Evolutionary conservation across 2,113 vertebrate genomes (phyloP).

Genomic region (Platysteira castanea): DNA sequence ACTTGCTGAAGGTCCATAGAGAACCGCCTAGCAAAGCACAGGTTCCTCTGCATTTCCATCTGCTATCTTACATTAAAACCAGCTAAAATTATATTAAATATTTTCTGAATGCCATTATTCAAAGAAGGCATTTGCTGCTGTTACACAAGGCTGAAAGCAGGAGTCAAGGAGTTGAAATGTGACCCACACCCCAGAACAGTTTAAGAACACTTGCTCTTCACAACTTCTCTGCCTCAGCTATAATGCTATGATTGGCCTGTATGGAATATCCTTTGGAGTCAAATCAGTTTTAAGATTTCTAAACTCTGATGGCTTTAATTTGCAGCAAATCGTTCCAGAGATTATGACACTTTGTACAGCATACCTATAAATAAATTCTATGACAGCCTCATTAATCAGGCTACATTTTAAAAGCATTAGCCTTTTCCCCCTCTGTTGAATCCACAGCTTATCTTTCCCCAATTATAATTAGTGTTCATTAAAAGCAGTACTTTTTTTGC

Average conservation of each 20-base stretch:
- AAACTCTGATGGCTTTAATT: slow-evolving; percentile 36
- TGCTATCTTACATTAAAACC: background rate
- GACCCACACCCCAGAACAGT: background rate
- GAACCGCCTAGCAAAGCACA: background rate
- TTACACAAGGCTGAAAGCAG: background rate
- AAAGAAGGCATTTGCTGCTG: background rate
- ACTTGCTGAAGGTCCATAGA: background rate
- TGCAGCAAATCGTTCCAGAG: slow-evolving; percentile 38
- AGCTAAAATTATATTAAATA: background rate
- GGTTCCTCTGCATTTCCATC: background rate
- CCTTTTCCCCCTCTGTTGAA: slow-evolving; percentile 45
- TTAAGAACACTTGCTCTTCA: background rate
- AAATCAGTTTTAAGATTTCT: slow-evolving; percentile 20
- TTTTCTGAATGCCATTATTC: background rate
- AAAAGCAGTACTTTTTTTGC: background rate
- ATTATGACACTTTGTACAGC: slow-evolving; percentile 43
- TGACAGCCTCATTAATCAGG: slow-evolving; percentile 52
- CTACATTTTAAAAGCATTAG: slow-evolving; percentile 57
- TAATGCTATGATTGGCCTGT: background rate
- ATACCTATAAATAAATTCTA: slow-evolving; percentile 47
- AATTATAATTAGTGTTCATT: slow-evolving; percentile 38
- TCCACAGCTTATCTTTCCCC: slow-evolving; percentile 10
- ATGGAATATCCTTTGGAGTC: background rate
- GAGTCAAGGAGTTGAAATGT: background rate
- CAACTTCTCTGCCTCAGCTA: background rate